Evolutionary conservation across 2,888 invertebrate species (phyloP).

Genomic region (Serrognathus titanus): DNA sequence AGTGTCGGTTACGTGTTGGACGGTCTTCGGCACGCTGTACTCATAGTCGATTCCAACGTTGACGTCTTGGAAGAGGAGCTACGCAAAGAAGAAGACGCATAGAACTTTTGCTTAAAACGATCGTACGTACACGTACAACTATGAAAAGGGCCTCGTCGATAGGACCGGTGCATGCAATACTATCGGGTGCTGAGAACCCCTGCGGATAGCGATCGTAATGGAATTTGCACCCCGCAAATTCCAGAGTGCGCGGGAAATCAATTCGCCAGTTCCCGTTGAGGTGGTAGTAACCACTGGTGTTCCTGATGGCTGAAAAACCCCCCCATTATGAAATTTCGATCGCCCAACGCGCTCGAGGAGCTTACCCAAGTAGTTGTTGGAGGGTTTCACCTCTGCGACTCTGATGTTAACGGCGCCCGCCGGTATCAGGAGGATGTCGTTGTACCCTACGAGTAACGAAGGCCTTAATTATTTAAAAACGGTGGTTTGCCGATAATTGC

Average conservation of each 20-base stretch:
- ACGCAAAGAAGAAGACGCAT: constrained; percentile 26
- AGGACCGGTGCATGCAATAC: constrained; percentile 79
- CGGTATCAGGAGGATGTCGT: constrained; percentile 87
- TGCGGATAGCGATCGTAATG: constrained; percentile 81
- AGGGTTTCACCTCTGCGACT: constrained; percentile 73
- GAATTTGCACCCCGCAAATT: constrained; percentile 82
- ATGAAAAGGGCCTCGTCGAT: constrained; percentile 86
- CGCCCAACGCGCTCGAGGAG: constrained; percentile 2
- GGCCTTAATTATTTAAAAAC: constrained; percentile 5
- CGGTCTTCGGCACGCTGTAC: constrained; percentile 79
- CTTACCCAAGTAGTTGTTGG: constrained; percentile 87
- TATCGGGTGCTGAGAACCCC: constrained; percentile 82
- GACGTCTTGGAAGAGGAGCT: constrained; percentile 77
- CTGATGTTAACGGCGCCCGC: constrained; percentile 88
- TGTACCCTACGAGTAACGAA: constrained; percentile 68
- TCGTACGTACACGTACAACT: constrained; percentile 69
- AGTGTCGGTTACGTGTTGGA: constrained; percentile 61
- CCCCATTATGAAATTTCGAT: no score
- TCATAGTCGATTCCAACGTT: constrained; percentile 87
- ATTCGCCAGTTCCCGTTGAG: constrained; percentile 94
- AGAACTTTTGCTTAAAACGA: background rate
- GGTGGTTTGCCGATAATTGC: background rate
- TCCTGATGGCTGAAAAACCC: constrained; percentile 70
- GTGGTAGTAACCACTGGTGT: constrained; percentile 78
- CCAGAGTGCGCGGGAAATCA: constrained; percentile 77